Percentiles rank a stretch among this genome's conserved stretches.
These are phyloP conservation scores for Nyctalus aviator DNA, from an alignment of 2,797 vertebrate species.

Conservation along the genomic window DNA sequence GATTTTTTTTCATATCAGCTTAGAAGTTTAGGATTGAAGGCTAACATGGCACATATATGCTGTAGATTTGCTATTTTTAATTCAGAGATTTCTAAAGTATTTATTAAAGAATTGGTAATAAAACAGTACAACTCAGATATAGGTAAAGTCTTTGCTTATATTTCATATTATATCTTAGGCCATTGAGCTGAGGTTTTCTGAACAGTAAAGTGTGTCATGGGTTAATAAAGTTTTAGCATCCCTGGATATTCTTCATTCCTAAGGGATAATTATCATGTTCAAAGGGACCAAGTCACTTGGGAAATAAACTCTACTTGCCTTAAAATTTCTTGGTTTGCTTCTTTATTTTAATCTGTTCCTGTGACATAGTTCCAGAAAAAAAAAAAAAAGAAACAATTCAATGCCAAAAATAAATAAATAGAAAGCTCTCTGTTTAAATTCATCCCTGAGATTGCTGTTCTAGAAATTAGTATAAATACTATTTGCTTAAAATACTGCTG, in stretches of 20 bases:
- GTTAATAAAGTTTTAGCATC: slow-evolving; percentile 53
- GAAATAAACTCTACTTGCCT: slow-evolving; percentile 61
- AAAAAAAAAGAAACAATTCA: not conserved
- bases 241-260: slow-evolving; percentile 35
- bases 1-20: not conserved
- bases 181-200: slow-evolving; percentile 14
- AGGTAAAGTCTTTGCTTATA: not conserved
- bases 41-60: not conserved
- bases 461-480: not conserved
- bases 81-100: slow-evolving; percentile 13
- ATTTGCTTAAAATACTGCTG: slow-evolving; percentile 13
- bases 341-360: slow-evolving; percentile 60
- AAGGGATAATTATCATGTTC: slow-evolving; percentile 54
- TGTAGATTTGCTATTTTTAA: slow-evolving; percentile 2
- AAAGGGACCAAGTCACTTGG: slow-evolving; percentile 50
- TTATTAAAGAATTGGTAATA: not conserved
- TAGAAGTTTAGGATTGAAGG: not conserved
- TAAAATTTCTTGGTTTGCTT: slow-evolving; percentile 65
- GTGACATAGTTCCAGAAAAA: slow-evolving; percentile 27
- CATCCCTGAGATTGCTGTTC: not conserved
- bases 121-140: not conserved
- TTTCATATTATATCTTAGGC: not conserved
- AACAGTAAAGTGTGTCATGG: not conserved
- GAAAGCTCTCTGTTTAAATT: not conserved
- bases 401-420: slow-evolving; percentile 23